Evolutionary conservation across 2,888 invertebrate genomes (phyloP).

Genomic region (Coleophora deauratella): DNA sequence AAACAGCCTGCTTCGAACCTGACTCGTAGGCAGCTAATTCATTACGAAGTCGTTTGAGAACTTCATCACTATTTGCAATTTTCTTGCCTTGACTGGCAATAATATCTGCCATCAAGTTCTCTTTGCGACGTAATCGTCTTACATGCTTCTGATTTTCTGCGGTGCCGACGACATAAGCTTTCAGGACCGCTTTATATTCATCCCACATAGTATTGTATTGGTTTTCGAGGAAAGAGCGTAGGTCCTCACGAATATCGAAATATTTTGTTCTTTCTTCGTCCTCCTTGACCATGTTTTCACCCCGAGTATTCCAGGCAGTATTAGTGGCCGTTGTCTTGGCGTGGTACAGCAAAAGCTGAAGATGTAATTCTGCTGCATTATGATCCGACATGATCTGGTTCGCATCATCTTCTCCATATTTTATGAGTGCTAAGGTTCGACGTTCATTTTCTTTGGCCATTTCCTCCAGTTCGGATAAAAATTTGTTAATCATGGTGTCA

Average conservation of each 20-base stretch:
- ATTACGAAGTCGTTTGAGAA: conserved; percentile 43
- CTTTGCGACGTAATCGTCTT: conserved; percentile 52
- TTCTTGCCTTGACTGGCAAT: conserved; percentile 58
- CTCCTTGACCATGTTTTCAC: conserved; percentile 57
- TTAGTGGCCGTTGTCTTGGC: conserved; percentile 46
- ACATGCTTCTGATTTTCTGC: conserved; percentile 58
- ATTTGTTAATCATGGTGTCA: conserved; percentile 73
- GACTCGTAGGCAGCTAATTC: conserved; percentile 59
- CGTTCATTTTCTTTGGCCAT: conserved; percentile 41
- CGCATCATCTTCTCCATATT: conserved; percentile 35
- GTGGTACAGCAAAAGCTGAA: conserved; percentile 52
- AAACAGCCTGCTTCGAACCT: conserved; percentile 57
- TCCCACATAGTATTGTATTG: conserved; percentile 53
- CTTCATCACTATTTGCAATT: conserved; percentile 50
- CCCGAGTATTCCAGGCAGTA: conserved; percentile 50
- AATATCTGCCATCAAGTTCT: conserved; percentile 59
- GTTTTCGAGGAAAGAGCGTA: conserved; percentile 52
- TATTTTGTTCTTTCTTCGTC: conserved; percentile 54
- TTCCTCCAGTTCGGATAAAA: conserved; percentile 44
- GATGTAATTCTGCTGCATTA: conserved; percentile 51
- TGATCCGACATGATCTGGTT: conserved; percentile 37
- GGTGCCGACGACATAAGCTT: conserved; percentile 46
- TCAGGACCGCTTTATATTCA: conserved; percentile 51
- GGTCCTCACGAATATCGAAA: conserved; percentile 41
- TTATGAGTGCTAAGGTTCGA: conserved; percentile 35